Base-by-base conservation (phyloP, 1,140 invertebrate species). In the Ridgeia piscesae region DNA sequence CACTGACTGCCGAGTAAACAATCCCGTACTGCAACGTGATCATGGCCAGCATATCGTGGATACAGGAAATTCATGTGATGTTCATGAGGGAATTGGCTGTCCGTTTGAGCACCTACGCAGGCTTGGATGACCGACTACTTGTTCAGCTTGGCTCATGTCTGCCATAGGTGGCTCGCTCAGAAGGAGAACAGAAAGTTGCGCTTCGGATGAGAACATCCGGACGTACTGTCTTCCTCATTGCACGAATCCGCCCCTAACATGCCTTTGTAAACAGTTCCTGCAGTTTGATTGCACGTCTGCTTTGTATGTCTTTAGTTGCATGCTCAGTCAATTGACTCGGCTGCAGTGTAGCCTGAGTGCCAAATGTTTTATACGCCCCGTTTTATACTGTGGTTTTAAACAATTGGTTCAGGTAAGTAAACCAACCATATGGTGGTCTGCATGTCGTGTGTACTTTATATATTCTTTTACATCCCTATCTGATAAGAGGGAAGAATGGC, bases 161-260 rank as follows among this genome's bases (percentile, higher is more conserved):
- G 58, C 27, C 17, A 21, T 77, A 77, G 58, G 58, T 21, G 58
- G 11, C 27, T 77, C 58, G 27, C 58, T 1, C 4, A 4, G 58
- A 77, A 77, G 58, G 58, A 77, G 58, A 77, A 77, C 58, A 77
- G 58, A 77, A 77, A 77, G 58, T 77, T 77, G 58, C 58, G 58
- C 58, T 77, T 77, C 58, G 58, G 58, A 77, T 21, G 27, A 77
- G 58, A 77, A 77, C 58, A 0, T 77, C 58, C 0, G 58, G 27
- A 21, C 58, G 27, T 31, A 21, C 58, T 17, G 58, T 77, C 58
- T 77, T 77, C 58, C 58, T 50, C 58, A 77, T 77, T 77, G 58
- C 58, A 77, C 0, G 58, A 77, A 31, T 77, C 58, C 58, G 58
- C 58, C 58, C 58, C 11, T 77, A 77, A 31, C 58, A 77, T 77